These are phyloP conservation scores for Muntiacus reevesi DNA, from an alignment of 2,113 vertebrate genomes.

Conservation along the genomic window DNA sequence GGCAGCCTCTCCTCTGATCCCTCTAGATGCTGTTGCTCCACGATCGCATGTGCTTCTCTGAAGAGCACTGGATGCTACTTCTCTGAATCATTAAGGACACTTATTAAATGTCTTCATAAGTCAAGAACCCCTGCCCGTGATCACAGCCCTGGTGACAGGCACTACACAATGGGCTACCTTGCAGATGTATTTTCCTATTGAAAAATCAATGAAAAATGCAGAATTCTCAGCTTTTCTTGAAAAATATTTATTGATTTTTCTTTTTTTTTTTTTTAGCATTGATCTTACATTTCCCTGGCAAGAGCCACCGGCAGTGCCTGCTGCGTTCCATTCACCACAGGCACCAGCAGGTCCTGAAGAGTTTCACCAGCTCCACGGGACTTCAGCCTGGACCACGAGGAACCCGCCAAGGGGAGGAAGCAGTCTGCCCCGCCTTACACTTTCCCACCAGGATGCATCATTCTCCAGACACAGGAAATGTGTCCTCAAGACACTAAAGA, in stretches of 20 bases:
- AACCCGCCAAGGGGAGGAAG: background rate
- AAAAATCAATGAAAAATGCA: background rate
- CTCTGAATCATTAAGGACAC: background rate
- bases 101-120: background rate
- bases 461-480: background rate
- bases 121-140: background rate
- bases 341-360: background rate
- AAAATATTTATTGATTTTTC: background rate
- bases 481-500: background rate
- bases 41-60: too few relatives aligned
- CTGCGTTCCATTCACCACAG: accelerated
- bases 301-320: background rate
- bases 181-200: background rate
- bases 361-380: accelerated
- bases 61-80: background rate
- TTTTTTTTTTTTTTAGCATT: background rate
- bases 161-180: background rate
- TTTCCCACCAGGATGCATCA: background rate
- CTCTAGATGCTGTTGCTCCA: background rate
- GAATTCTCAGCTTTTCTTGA: background rate
- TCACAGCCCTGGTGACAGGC: background rate
- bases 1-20: background rate
- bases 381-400: background rate
- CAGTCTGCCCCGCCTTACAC: accelerated
- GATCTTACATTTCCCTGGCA: background rate